phyloP scores from a whole-genome alignment of 2,888 invertebrate species.

The Drosophila cyrtoloma region DNA sequence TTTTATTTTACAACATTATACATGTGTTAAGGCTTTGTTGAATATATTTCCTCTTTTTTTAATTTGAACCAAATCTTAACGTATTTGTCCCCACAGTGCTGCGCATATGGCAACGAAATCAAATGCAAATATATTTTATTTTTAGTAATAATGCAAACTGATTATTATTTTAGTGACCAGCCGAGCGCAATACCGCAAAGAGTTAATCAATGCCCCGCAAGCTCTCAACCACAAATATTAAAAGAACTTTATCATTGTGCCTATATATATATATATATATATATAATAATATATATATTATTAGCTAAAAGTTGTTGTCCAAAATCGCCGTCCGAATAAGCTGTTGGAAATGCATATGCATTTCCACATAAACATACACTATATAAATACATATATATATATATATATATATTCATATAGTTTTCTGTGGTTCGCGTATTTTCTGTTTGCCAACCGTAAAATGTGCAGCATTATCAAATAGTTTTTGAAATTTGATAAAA shows the following conservation, averaged over 20 bases:
- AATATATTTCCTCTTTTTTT: background rate
- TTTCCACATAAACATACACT: background rate
- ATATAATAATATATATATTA: no score
- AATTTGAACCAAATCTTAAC: background rate
- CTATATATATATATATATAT: background rate
- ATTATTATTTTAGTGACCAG: slow-evolving; percentile 47
- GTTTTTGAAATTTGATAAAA: slow-evolving; percentile 60
- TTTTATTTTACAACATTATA: background rate
- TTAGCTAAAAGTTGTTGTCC: slow-evolving; percentile 39
- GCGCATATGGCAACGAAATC: slow-evolving; percentile 9
- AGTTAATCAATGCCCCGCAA: slow-evolving; percentile 73
- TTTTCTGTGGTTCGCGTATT: slow-evolving; percentile 51
- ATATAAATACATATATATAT: background rate
- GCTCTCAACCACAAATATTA: slow-evolving; percentile 41
- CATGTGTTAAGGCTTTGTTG: background rate
- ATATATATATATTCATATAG: background rate
- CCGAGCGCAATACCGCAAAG: slow-evolving; percentile 47
- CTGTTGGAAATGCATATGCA: slow-evolving; percentile 17
- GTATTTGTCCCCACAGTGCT: slow-evolving; percentile 14
- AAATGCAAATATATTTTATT: slow-evolving; percentile 56
- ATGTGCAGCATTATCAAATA: slow-evolving; percentile 50
- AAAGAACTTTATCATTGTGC: slow-evolving; percentile 33
- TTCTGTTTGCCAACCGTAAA: slow-evolving; percentile 37
- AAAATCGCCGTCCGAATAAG: slow-evolving; percentile 37
- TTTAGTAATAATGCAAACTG: slow-evolving; percentile 51